Conservation (phyloP, 2,797 vertebrate genomes). For the Silurus aristotelis region DNA sequence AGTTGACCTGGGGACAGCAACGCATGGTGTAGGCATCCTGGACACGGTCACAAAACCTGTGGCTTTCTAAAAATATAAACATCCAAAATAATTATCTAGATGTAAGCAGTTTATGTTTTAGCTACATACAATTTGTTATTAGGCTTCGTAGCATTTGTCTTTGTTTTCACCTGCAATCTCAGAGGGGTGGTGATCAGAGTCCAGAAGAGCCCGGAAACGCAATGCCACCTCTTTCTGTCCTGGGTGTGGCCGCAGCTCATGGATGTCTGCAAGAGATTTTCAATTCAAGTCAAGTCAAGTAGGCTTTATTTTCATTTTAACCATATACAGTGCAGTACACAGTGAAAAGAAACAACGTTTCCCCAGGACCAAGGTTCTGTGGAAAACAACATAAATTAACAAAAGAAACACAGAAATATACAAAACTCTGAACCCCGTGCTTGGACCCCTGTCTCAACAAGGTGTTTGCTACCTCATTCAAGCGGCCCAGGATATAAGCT, state of each 20-base stretch:
- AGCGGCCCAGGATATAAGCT: too few relatives aligned
- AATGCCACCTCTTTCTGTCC: conserved; percentile 92
- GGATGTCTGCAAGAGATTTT: conserved; percentile 81
- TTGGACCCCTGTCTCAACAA: too few relatives aligned
- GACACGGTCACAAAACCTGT: conserved; percentile 94
- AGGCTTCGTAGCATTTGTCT: neutral
- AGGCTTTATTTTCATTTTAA: too few relatives aligned
- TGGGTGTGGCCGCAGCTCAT: conserved; percentile 86
- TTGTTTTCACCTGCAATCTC: conserved; percentile 88
- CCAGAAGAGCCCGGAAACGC: conserved; percentile 91
- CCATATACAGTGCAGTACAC: too few relatives aligned
- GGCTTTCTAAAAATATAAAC: conserved; percentile 82
- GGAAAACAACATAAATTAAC: too few relatives aligned
- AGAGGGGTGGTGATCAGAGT: conserved; percentile 96
- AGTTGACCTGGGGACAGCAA: conserved; percentile 93
- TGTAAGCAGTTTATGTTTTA: neutral
- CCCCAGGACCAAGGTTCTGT: too few relatives aligned
- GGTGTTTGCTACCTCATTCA: too few relatives aligned
- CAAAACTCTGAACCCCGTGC: too few relatives aligned
- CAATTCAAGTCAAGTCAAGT: too few relatives aligned
- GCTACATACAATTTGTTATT: neutral
- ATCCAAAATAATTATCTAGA: neutral
- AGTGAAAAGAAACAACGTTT: too few relatives aligned
- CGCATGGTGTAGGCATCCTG: conserved; percentile 97
- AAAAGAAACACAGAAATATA: too few relatives aligned